Conservation (phyloP, 2,888 invertebrate species). For the Adineta ricciae region DNA sequence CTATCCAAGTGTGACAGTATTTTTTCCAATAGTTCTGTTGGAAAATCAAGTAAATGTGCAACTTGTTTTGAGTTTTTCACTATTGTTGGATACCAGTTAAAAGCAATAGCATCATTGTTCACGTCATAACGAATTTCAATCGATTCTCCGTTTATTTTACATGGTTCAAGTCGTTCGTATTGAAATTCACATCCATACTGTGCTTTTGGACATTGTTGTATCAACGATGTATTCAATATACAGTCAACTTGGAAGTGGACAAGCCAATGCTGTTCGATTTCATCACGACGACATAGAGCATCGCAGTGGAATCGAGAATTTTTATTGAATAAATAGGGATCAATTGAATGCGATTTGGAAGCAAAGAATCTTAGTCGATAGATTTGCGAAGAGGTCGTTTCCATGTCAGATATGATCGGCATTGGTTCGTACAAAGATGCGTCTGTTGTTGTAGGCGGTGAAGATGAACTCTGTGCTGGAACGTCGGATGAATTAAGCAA, state of each 20-base stretch:
- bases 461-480: background rate
- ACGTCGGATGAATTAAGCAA: background rate
- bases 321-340: background rate
- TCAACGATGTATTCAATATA: background rate
- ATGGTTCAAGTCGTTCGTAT: constrained; percentile 9
- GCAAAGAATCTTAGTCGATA: background rate
- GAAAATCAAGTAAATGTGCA: background rate
- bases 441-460: too few species aligned
- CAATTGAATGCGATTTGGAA: background rate
- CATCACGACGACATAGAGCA: constrained; percentile 18
- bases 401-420: background rate
- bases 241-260: background rate
- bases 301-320: background rate
- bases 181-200: background rate
- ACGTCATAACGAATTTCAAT: background rate
- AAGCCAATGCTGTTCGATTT: background rate
- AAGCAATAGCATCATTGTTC: background rate
- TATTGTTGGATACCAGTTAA: background rate
- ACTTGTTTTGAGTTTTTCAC: background rate
- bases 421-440: background rate
- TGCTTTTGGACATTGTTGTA: background rate
- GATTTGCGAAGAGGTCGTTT: background rate
- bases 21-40: background rate
- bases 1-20: background rate
- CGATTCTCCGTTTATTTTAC: background rate